Conservation (phyloP, 2,797 vertebrate genomes). For the Chromis chromis region DNA sequence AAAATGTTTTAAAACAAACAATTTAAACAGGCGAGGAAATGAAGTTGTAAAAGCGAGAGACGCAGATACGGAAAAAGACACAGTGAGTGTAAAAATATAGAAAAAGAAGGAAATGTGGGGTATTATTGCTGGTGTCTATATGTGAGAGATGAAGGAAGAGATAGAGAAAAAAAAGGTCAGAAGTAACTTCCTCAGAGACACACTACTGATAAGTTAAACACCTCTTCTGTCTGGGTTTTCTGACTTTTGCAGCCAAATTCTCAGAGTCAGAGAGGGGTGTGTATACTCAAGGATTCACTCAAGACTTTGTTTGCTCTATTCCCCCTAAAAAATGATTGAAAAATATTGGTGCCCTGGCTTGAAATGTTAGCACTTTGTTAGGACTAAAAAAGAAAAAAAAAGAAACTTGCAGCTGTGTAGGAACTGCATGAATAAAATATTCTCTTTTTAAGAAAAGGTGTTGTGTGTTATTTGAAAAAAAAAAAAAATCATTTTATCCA, state of each 20-base stretch:
- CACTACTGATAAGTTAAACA: slow-evolving; percentile 53
- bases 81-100: not conserved
- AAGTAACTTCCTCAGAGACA: slow-evolving; percentile 62
- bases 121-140: not conserved
- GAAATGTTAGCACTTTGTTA: slow-evolving; percentile 59
- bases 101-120: not conserved
- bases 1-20: slow-evolving; percentile 86
- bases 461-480: slow-evolving; percentile 49
- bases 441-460: slow-evolving; percentile 17
- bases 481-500: slow-evolving; percentile 5
- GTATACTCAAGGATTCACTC: slow-evolving; percentile 76
- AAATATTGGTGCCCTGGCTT: slow-evolving; percentile 60
- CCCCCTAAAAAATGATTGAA: slow-evolving; percentile 68
- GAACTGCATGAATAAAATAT: slow-evolving; percentile 65
- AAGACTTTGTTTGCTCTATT: slow-evolving; percentile 73
- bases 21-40: slow-evolving; percentile 87
- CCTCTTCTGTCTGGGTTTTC: slow-evolving; percentile 62
- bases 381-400: slow-evolving; percentile 18
- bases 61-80: slow-evolving; percentile 19
- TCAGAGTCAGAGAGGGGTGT: slow-evolving; percentile 60
- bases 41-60: slow-evolving; percentile 78
- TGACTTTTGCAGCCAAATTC: slow-evolving; percentile 70
- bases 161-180: slow-evolving; percentile 44
- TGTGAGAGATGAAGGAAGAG: not conserved
- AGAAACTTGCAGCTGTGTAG: slow-evolving; percentile 29